Evolutionary conservation across 30 jellyfish, hydroid and myxozoan species (phyloP).

Genomic region (Rhopilema esculentum): DNA sequence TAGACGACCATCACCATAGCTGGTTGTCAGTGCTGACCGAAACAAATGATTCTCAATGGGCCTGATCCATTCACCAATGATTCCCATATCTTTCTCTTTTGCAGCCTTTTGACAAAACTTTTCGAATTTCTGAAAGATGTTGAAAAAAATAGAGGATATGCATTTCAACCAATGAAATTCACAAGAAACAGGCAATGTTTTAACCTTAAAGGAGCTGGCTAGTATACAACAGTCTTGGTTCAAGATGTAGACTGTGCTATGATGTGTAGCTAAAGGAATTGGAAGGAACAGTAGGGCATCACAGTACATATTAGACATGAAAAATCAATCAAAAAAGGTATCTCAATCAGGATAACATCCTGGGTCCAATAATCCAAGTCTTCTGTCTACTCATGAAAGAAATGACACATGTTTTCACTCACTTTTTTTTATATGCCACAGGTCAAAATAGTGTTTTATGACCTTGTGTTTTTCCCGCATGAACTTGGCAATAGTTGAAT

Average conservation of each 20-base stretch:
- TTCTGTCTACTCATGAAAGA: neutral
- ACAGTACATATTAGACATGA: conserved; percentile 16
- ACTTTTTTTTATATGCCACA: conserved; percentile 50
- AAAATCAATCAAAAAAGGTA: neutral
- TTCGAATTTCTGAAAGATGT: conserved; percentile 35
- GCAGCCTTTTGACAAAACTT: conserved; percentile 50
- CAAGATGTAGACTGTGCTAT: neutral
- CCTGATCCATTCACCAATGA: conserved; percentile 50
- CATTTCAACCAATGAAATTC: neutral
- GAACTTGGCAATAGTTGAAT: conserved; percentile 45
- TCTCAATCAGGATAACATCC: neutral
- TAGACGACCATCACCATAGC: conserved; percentile 59
- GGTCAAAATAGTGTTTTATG: conserved; percentile 32
- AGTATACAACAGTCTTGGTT: neutral
- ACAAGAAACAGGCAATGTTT: conserved; percentile 7
- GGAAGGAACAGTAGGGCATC: conserved; percentile 17
- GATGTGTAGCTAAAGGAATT: conserved; percentile 1
- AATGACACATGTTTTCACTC: conserved; percentile 12
- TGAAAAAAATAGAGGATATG: neutral
- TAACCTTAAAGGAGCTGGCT: neutral
- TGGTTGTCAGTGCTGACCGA: conserved; percentile 64
- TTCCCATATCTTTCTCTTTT: conserved; percentile 31
- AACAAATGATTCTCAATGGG: conserved; percentile 47
- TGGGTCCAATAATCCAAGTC: neutral
- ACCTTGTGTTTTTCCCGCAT: conserved; percentile 41